Evolutionary conservation across 1,140 invertebrate genomes (phyloP), one percentile per base, ranked within the genome.

Genomic region (Drosophila triauraria): DNA sequence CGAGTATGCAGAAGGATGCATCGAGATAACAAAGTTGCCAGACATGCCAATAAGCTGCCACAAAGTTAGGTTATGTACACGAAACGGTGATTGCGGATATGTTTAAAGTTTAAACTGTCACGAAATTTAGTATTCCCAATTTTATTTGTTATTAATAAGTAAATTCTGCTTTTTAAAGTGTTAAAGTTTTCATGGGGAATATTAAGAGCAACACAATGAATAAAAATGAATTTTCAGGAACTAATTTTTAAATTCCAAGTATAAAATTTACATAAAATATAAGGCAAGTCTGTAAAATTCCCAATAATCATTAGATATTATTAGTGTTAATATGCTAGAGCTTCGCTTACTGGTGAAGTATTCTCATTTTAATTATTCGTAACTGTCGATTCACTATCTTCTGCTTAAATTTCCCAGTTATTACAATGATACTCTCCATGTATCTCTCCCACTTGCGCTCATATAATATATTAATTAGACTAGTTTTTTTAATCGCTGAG

Each of bases 1-100:
- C 54, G 54, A 60, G 20, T 13, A 50, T 32, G 58, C 30, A 63
- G 54, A 23, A 54, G 53, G 35, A 56, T 40, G 53, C 53, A 25
- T 6, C 20, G 15, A 15, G 5, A 23, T 13, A 1, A 13, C 17
- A 40, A 20, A 25, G 53, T 25, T n/a, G 20, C 53, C 53, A 56
- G 53, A 56, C 13, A 0, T 13, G 7, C 17, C 51, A 4, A 38
- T 3, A 23, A 20, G 20, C 9, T 23, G 3, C 7, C 8, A 8
- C 1, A 1, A n/a, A 35, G 23, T 54, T 13, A 40, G 51, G 20
- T 54, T 40, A 54, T 10, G 53, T 54, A 5, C 9, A 46, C 10
- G 17, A 5, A 20, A 46, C 10, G 2, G 44, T 46, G 10, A 46
- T 23, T 12, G 12, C 40, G 20, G 20, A 20, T 20, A 20, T 20